Evolutionary conservation across 2,888 invertebrate species (phyloP).

Genomic region (Rhaphigaster nebulosa): DNA sequence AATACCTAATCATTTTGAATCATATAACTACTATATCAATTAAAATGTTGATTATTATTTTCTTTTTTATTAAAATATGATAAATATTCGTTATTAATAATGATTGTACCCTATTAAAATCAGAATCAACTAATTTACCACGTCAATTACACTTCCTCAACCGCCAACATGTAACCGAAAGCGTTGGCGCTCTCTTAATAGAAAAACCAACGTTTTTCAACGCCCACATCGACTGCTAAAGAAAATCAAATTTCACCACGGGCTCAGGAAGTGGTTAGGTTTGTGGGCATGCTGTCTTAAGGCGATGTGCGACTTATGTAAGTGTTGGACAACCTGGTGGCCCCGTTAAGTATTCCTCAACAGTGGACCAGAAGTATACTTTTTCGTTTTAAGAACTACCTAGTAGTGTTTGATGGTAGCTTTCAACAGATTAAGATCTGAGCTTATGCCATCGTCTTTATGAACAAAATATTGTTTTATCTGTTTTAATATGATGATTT

Average conservation of each 20-base stretch:
- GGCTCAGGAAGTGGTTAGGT: background rate
- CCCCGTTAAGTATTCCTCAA: background rate
- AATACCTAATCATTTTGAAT: background rate
- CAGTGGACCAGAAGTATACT: background rate
- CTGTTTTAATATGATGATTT: no score
- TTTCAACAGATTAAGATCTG: background rate
- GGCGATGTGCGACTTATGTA: background rate
- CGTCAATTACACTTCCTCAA: background rate
- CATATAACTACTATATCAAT: no score
- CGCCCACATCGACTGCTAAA: background rate
- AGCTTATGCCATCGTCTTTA: background rate
- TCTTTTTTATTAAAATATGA: no score
- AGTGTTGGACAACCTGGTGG: background rate
- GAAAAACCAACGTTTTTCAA: background rate
- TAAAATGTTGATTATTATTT: no score
- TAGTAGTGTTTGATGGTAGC: background rate
- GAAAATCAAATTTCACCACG: background rate
- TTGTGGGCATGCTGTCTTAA: background rate
- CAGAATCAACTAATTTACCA: background rate
- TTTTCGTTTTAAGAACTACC: background rate
- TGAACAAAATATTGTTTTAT: background rate
- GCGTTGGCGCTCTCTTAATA: background rate
- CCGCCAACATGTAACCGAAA: background rate
- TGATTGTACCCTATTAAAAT: background rate
- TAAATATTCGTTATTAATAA: background rate